Evolutionary conservation across 30 jellyfish, hydroid and myxozoan species (phyloP).

Genomic region (Nemopilema nomurai): DNA sequence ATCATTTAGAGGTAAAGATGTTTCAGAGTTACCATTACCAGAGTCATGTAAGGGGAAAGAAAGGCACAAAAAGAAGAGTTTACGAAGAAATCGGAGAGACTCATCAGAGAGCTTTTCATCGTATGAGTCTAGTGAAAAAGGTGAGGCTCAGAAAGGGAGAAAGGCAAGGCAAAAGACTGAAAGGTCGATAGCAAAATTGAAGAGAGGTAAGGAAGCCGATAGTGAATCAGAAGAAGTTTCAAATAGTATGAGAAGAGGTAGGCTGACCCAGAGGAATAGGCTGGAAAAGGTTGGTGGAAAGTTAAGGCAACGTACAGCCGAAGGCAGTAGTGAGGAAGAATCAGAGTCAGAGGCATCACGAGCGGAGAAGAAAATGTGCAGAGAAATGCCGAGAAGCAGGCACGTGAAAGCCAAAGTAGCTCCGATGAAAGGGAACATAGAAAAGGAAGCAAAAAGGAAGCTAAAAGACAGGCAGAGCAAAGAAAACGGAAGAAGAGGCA

Average conservation of each 20-base stretch:
- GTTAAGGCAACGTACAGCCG: not conserved
- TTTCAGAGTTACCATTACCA: not conserved
- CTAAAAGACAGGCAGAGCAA: not conserved
- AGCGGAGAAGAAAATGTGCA: not conserved
- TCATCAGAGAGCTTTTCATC: not conserved
- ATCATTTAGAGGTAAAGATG: not conserved
- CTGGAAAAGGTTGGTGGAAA: not conserved
- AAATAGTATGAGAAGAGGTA: not conserved
- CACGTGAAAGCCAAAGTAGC: not conserved
- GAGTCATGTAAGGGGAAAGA: constrained; percentile 12
- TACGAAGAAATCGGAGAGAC: not conserved
- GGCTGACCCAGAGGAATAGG: not conserved
- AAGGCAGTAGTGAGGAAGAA: not conserved
- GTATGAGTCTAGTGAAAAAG: not conserved
- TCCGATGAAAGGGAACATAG: not conserved
- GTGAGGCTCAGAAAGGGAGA: not conserved
- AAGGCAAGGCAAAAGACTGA: not conserved
- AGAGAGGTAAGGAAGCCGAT: not conserved
- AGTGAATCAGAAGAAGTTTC: constrained; percentile 16
- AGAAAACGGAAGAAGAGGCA: not conserved
- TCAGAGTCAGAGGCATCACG: not conserved
- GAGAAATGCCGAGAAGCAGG: not conserved
- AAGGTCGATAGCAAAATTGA: not conserved
- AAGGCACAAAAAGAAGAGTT: not conserved
- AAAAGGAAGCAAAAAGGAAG: not conserved